Evolutionary conservation across 2,797 vertebrate genomes (phyloP).

Genomic region (Peromyscus eremicus): DNA sequence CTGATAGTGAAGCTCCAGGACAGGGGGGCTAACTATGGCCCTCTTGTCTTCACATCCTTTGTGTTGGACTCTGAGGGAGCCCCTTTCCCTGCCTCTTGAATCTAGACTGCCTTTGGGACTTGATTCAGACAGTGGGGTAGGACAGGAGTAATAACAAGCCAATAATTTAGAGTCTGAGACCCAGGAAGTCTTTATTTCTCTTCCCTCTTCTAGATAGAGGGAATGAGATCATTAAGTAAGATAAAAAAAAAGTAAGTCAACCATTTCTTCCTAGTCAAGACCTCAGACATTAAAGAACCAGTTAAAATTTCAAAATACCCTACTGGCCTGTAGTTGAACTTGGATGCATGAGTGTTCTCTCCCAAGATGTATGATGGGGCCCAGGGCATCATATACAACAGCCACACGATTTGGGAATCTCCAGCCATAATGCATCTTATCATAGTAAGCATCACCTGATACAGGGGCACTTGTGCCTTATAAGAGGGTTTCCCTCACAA

Average conservation of each 20-base stretch:
- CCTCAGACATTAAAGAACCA: neutral
- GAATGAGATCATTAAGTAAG: neutral
- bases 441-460: neutral
- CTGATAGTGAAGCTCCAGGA: neutral
- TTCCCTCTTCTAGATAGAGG: neutral
- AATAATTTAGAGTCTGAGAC: neutral
- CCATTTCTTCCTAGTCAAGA: neutral
- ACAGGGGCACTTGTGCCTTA: neutral
- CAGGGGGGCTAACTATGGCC: neutral
- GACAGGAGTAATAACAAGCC: neutral
- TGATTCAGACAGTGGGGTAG: neutral
- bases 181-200: neutral
- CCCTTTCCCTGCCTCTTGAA: neutral
- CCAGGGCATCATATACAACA: neutral
- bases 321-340: neutral
- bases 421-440: neutral
- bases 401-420: neutral
- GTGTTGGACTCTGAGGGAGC: neutral
- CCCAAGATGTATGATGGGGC: neutral
- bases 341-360: neutral
- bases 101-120: neutral
- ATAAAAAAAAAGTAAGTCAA: neutral
- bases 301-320: neutral
- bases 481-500: neutral
- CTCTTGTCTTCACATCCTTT: neutral